Percentiles rank a stretch among this genome's conserved stretches.
Conservation (phyloP, 1,140 invertebrate genomes). For the Pseudomyrmex cubaensis region DNA sequence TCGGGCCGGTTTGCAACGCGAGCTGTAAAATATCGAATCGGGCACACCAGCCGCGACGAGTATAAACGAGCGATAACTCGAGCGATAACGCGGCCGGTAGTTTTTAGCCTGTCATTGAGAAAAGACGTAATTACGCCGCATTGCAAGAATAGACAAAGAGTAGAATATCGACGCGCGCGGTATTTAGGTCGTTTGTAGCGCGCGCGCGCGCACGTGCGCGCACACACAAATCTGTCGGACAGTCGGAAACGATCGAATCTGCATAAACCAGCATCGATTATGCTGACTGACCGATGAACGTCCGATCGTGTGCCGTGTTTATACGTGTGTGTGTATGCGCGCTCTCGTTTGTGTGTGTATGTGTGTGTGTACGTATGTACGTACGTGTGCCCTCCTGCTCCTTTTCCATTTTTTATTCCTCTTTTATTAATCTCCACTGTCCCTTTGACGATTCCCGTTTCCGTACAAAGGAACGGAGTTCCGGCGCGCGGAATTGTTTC, state of each 20-base stretch:
- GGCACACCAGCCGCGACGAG: conserved; percentile 7
- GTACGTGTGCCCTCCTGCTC: background rate
- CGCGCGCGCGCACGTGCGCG: background rate
- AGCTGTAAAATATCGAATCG: conserved; percentile 20
- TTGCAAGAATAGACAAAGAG: conserved; percentile 2
- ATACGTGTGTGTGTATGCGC: too few relatives aligned
- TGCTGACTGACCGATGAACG: conserved; percentile 31
- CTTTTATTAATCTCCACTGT: conserved; percentile 54
- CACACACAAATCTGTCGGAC: conserved; percentile 36
- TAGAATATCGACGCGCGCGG: conserved; percentile 38
- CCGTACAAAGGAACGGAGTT: conserved; percentile 56
- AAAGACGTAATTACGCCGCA: conserved; percentile 30
- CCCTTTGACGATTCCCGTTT: conserved; percentile 52
- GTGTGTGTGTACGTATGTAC: background rate
- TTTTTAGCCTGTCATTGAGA: conserved; percentile 27
- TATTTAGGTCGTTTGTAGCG: conserved; percentile 41
- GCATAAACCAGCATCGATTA: conserved; percentile 57
- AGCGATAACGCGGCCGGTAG: conserved; percentile 20
- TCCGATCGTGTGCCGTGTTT: conserved; percentile 12
- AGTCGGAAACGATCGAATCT: conserved; percentile 54
- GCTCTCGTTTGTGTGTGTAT: too few relatives aligned
- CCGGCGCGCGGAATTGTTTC: conserved; percentile 57
- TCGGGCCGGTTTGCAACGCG: background rate
- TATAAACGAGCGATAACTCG: conserved; percentile 42
- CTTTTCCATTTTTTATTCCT: background rate